Percentiles rank a stretch among this genome's conserved stretches.
phyloP scores from a whole-genome alignment of 1,140 invertebrate species.

The Caerostris darwini region DNA sequence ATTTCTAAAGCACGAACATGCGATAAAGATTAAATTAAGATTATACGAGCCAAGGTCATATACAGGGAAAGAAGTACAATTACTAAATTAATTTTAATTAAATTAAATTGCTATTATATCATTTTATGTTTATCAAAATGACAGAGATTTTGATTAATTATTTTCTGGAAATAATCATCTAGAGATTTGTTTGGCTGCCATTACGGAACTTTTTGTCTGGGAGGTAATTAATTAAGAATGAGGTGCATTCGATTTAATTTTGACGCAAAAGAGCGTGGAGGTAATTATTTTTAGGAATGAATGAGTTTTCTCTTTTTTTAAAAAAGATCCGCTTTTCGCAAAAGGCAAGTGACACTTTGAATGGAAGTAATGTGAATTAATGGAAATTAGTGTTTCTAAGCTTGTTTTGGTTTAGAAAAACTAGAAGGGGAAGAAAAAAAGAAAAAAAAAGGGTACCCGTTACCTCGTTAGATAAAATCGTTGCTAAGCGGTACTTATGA shows the following conservation, averaged over 20 bases:
- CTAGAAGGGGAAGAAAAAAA: neutral
- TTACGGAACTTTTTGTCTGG: neutral
- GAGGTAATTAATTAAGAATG: neutral
- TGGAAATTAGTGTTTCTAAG: constrained; percentile 18
- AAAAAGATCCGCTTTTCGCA: neutral
- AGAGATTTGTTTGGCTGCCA: constrained; percentile 15
- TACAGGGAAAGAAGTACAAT: neutral
- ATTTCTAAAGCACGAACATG: neutral
- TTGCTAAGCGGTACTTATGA: constrained; percentile 10
- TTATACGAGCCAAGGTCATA: neutral
- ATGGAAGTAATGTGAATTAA: constrained; percentile 44
- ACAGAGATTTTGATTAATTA: constrained; percentile 57
- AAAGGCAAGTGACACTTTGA: neutral
- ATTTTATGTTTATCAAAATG: neutral
- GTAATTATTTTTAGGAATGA: constrained; percentile 38
- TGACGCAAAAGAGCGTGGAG: constrained; percentile 2
- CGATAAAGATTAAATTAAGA: neutral
- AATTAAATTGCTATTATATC: constrained; percentile 41
- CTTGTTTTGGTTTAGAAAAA: neutral
- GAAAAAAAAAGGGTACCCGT: neutral
- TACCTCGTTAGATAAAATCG: neutral
- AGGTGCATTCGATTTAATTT: constrained; percentile 47
- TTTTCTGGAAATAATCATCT: constrained; percentile 16
- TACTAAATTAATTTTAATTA: constrained; percentile 53
- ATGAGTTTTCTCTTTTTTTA: neutral